Conservation (phyloP, 2,113 vertebrate genomes). For the Protobothrops mucrosquamatus region DNA sequence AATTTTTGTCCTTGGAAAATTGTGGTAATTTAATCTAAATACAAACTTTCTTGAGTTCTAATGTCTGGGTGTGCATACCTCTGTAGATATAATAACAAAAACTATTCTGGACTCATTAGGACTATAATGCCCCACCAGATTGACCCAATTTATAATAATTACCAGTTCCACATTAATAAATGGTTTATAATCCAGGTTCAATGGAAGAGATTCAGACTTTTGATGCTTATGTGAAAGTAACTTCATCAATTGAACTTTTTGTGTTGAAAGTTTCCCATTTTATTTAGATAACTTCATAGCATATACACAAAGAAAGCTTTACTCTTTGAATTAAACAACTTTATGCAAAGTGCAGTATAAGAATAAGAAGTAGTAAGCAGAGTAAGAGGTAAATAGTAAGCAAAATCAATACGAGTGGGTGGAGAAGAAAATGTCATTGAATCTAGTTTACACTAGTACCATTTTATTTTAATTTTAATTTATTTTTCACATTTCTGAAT, state of each 20-base stretch:
- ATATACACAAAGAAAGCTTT: neutral
- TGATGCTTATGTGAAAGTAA: neutral
- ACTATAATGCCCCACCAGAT: neutral
- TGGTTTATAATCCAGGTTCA: neutral
- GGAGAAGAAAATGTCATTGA: neutral
- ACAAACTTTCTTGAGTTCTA: neutral
- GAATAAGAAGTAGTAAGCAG: neutral
- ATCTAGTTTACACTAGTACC: neutral
- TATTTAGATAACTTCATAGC: neutral
- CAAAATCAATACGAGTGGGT: neutral
- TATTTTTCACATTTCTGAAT: neutral
- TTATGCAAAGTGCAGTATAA: neutral
- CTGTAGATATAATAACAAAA: neutral
- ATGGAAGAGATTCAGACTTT: neutral
- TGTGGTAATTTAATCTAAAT: neutral
- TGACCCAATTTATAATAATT: neutral
- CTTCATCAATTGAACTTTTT: neutral
- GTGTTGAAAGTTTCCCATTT: neutral
- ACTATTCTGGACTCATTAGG: neutral
- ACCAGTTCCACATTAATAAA: neutral
- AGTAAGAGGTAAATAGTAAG: neutral
- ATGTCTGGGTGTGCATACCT: neutral
- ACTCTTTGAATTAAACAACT: neutral
- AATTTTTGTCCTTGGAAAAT: neutral
- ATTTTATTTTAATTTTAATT: neutral